Evolutionary conservation across 2,113 vertebrate species (phyloP), one percentile per base, ranked within the genome.

Genomic region (Xyliphius kryptos): DNA sequence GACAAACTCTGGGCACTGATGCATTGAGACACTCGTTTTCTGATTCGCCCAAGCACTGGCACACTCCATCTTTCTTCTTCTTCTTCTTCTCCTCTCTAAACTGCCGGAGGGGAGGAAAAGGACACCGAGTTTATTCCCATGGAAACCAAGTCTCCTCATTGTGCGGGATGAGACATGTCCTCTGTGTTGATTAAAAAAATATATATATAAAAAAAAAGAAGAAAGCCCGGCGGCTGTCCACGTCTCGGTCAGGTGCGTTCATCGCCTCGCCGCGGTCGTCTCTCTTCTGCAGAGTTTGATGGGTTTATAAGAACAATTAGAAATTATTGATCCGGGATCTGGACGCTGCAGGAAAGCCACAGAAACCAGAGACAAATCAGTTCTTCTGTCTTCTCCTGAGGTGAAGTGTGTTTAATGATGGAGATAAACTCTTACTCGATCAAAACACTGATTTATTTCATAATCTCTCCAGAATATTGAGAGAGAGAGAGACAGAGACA

Each of bases 61-160:
- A 50, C 17, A 48, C 14, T 22, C 53, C 17, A 43, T 47, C 38
- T 51, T n/a, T n/a, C n/a, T n/a, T n/a, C n/a, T n/a, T n/a, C n/a
- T n/a, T n/a, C n/a, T n/a, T n/a, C n/a, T n/a, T n/a, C n/a, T n/a
- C n/a, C n/a, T 41, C 61, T 56, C 56, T 16, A 11, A 62, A 63
- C 36, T 48, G 58, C 43, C 20, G n/a, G 50, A 63, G 67, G 63
- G 54, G 19, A 51, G 44, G 7, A n/a, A 63, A 51, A 55, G 62
- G 48, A 68, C 68, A 62, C 15, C 10, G 56, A 51, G 56, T 55
- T 65, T 60, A 74, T 74, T 64, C 61, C 68, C 72, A 71, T 68
- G 72, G 68, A 68, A 70, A 74, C 72, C 60, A 20, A 67, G 50
- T 67, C 41, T 47, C 43, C 20, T n/a, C 38, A 9, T n/a, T n/a